Evolutionary conservation across 2,888 invertebrate genomes (phyloP), one percentile per base, ranked within the genome.

Genomic region (Harpalus rufipes): DNA sequence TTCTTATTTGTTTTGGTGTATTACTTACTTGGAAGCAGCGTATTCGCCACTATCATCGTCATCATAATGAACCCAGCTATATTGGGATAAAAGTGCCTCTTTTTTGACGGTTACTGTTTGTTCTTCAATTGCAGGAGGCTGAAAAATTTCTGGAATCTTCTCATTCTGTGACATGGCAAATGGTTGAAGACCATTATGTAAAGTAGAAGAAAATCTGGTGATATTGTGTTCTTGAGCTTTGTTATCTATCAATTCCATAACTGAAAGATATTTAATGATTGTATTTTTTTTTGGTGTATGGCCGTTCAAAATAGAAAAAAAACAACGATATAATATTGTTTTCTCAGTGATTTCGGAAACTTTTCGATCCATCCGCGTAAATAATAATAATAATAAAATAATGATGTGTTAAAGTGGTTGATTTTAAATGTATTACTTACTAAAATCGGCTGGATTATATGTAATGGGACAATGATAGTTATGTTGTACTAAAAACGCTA

Each of bases 391-490:
- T 21, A 21, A 21, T 21, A 21, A 21, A 21, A 21, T 21, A 21
- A 21, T 21, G 21, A 21, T 21, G 21, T 21, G 21, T 21, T 21
- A 21, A 21, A 21, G 3, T 21, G 21, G 21, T 21, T 78, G 10
- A 81, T 76, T 4, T 4, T 5, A 3, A 32, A 32, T 12, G 44
- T 10, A 51, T 8, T 12, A 86, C 87, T 87, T 86, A 87, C 87
- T 86, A 41, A 94, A 96, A 90, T 96, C 96, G 1, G 96, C 95
- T 0, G 96, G 96, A 88, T 96, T 96, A 90, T 96, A 94, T 56
- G 95, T 68, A 16, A 72, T 56, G 5, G 85, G 85, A 89, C 98
- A 98, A 25, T 95, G 93, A 25, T 97, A 91, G 18, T 95, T 95
- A 81, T 97, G 91, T 1, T 94, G 92, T 16, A 93, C 92, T 74